These are phyloP conservation scores for Seriola aureovittata DNA, from an alignment of 2,113 vertebrate species.

Conservation along the genomic window DNA sequence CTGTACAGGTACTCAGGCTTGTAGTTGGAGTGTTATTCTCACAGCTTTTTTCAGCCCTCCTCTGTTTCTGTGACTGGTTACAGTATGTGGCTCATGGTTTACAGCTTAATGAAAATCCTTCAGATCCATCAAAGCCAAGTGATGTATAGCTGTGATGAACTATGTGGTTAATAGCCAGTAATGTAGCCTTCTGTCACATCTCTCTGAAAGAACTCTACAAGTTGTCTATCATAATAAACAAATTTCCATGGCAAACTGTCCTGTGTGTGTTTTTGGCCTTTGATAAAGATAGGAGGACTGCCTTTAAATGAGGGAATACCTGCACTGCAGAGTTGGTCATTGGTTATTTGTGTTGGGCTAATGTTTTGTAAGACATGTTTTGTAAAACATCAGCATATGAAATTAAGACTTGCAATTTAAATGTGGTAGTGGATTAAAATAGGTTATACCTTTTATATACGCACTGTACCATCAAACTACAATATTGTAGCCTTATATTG, in stretches of 20 bases:
- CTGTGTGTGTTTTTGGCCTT: slow-evolving; percentile 2
- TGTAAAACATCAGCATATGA: neutral
- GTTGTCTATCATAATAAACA: slow-evolving; percentile 73
- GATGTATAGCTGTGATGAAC: slow-evolving; percentile 11
- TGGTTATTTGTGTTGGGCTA: neutral
- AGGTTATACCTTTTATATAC: neutral
- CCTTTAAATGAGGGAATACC: neutral
- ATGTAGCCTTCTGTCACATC: slow-evolving; percentile 23
- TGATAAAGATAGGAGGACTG: neutral
- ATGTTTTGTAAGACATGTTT: neutral
- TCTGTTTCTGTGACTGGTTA: slow-evolving; percentile 2
- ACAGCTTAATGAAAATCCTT: slow-evolving; percentile 4
- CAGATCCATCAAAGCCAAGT: slow-evolving; percentile 13
- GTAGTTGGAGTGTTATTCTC: neutral
- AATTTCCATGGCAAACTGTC: slow-evolving; percentile 30
- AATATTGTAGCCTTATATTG: neutral
- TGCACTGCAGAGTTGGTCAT: neutral
- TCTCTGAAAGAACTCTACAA: slow-evolving; percentile 35
- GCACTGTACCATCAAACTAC: neutral
- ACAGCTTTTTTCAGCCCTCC: slow-evolving; percentile 14
- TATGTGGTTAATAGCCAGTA: neutral
- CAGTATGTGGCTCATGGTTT: slow-evolving; percentile 20
- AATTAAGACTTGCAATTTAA: neutral
- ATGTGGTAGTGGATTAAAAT: neutral
- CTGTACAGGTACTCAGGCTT: slow-evolving; percentile 34